Evolutionary conservation across 2,888 invertebrate species (phyloP).

Genomic region (Cerceris rybyensis): DNA sequence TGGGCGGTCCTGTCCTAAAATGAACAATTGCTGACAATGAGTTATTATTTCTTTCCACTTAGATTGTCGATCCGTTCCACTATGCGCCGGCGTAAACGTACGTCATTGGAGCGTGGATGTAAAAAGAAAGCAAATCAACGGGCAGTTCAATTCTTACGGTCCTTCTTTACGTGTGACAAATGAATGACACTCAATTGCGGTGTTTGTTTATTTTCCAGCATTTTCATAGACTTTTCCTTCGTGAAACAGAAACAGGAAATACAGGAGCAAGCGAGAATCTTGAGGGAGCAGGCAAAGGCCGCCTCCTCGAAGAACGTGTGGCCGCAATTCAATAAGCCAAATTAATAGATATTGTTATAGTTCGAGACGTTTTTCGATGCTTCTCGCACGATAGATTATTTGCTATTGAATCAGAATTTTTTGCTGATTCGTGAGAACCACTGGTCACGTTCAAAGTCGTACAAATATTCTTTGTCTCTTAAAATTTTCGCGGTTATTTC

Average conservation of each 20-base stretch:
- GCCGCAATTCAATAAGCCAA: conserved; percentile 81
- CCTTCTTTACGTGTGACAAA: background rate
- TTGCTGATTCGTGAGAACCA: conserved; percentile 11
- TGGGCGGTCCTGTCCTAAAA: too few relatives aligned
- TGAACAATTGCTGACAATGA: too few relatives aligned
- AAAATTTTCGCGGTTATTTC: too few relatives aligned
- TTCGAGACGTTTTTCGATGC: conserved; percentile 61
- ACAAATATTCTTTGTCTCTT: background rate
- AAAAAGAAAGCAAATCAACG: conserved; percentile 1
- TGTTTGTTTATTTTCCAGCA: conserved; percentile 84
- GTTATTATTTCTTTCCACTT: too few relatives aligned
- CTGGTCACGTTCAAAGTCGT: conserved; percentile 32
- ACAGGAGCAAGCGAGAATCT: conserved; percentile 85
- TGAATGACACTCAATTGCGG: conserved; percentile 61
- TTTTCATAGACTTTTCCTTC: conserved; percentile 93
- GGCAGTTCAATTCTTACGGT: background rate
- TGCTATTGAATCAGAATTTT: conserved; percentile 16
- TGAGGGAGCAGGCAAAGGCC: conserved; percentile 80
- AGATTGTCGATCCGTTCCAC: too few relatives aligned
- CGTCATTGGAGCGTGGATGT: too few relatives aligned
- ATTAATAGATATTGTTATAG: conserved; percentile 61
- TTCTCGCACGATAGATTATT: conserved; percentile 37
- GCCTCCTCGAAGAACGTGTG: conserved; percentile 80
- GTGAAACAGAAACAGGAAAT: conserved; percentile 88
- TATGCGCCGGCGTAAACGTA: too few relatives aligned